phyloP scores from a whole-genome alignment of 2,797 vertebrate genomes.

The Echiichthys vipera region DNA sequence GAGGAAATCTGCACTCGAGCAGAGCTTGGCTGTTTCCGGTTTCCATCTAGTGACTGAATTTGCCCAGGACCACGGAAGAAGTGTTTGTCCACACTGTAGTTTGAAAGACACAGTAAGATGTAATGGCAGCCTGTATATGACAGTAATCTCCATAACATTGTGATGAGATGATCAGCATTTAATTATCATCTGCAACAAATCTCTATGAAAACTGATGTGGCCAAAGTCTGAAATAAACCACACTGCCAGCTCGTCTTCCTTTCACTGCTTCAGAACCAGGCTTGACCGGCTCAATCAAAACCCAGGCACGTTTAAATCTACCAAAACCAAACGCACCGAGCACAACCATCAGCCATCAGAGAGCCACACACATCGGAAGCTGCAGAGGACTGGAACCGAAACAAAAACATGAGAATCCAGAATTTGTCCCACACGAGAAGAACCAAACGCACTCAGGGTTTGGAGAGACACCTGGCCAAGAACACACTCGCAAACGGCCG shows the following conservation, averaged over 20 bases:
- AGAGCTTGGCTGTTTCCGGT: constrained; percentile 32
- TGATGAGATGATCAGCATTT: constrained; percentile 20
- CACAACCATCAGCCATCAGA: constrained; percentile 22
- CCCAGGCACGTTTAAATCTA: background rate
- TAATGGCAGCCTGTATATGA: background rate
- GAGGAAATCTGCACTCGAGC: constrained; percentile 31
- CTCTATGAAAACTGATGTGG: constrained; percentile 20
- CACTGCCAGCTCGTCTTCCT: constrained; percentile 71
- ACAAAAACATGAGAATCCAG: background rate
- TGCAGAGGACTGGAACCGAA: constrained; percentile 32
- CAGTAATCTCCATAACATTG: background rate
- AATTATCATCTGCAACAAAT: constrained; percentile 31
- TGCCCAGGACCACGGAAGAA: constrained; percentile 9
- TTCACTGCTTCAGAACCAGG: constrained; percentile 33
- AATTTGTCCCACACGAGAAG: constrained; percentile 6
- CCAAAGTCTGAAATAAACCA: constrained; percentile 37
- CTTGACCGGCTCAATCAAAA: background rate
- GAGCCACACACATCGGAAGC: constrained; percentile 31
- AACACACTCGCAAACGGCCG: background rate
- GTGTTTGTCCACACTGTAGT: constrained; percentile 9
- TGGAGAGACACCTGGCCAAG: constrained; percentile 14
- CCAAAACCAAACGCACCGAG: constrained; percentile 38
- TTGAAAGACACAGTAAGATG: background rate
- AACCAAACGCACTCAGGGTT: constrained; percentile 47
- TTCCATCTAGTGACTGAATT: constrained; percentile 17